Evolutionary conservation across 2,888 invertebrate species (phyloP).

Genomic region (Amphimallon solstitiale): DNA sequence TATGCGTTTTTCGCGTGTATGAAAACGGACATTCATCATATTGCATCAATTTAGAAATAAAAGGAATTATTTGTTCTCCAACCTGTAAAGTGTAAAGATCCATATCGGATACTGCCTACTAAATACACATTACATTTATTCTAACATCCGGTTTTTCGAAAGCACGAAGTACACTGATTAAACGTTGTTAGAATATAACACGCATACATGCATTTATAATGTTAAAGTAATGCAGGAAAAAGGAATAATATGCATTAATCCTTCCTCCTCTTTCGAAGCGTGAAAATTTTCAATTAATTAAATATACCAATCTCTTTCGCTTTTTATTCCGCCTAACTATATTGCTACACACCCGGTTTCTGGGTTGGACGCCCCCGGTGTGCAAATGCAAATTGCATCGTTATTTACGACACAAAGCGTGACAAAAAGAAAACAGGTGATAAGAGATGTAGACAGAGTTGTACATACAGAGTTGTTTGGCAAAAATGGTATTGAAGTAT

Average conservation of each 20-base stretch:
- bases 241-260: background rate
- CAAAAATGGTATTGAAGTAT: too few species aligned
- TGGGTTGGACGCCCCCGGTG: constrained; percentile 5
- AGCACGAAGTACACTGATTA: constrained; percentile 7
- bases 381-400: background rate
- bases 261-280: constrained; percentile 11
- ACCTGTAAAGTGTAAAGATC: constrained; percentile 20
- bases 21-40: too few species aligned
- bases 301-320: constrained; percentile 6
- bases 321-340: background rate
- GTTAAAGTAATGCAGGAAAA: background rate
- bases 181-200: background rate
- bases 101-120: constrained; percentile 12
- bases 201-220: background rate
- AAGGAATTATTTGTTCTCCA: background rate
- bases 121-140: background rate
- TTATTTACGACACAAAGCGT: too few species aligned
- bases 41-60: too few species aligned
- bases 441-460: too few species aligned
- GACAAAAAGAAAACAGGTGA: too few species aligned
- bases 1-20: too few species aligned
- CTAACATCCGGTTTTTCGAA: constrained; percentile 16
- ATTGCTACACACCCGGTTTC: background rate
- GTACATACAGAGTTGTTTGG: too few species aligned
- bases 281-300: constrained; percentile 27